These are phyloP conservation scores for Antigone vipio DNA, from an alignment of 2,113 vertebrate genomes.

Conservation along the genomic window DNA sequence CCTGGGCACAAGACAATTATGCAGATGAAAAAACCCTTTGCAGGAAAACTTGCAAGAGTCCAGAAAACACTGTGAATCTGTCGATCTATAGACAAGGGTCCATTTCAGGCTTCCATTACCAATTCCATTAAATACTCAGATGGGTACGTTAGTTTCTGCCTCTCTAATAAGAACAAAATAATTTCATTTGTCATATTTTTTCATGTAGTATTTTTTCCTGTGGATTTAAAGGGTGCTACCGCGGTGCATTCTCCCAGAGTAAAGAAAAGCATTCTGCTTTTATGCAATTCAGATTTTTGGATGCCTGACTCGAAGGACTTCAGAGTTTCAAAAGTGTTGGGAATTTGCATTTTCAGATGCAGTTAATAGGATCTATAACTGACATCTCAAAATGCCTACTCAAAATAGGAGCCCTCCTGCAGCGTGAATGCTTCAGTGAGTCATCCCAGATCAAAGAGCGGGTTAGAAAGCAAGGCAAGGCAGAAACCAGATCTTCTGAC, in stretches of 20 bases:
- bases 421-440: neutral
- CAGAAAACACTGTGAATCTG: neutral
- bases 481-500: neutral
- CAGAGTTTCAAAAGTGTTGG: neutral
- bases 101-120: neutral
- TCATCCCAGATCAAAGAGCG: conserved; percentile 12
- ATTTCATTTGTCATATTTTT: neutral
- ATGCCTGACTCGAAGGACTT: neutral
- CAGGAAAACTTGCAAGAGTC: neutral
- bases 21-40: neutral
- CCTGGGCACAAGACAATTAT: neutral
- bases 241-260: neutral
- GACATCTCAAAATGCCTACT: neutral
- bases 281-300: neutral
- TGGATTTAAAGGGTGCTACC: neutral
- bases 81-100: neutral
- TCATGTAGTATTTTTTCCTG: neutral
- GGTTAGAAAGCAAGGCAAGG: neutral
- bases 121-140: neutral
- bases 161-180: neutral
- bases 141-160: neutral
- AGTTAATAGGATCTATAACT: neutral
- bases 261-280: neutral
- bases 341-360: neutral
- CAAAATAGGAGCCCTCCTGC: neutral